These are phyloP conservation scores for Holacanthella duospinosa DNA, from an alignment of 2,888 invertebrate genomes.

Conservation along the genomic window DNA sequence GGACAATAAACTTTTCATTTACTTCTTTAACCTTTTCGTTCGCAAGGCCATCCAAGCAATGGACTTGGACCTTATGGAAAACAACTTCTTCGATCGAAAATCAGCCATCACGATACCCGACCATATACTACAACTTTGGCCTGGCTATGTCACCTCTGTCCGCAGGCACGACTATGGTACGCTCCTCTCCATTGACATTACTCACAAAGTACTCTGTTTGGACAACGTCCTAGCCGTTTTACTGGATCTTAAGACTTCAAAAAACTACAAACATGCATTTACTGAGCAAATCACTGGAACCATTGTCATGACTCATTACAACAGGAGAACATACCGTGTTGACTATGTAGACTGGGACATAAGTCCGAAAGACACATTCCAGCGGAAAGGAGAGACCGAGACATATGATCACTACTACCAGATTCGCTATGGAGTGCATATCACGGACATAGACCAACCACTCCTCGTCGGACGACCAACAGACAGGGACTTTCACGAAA, in stretches of 20 bases:
- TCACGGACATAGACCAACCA: conserved; percentile 41
- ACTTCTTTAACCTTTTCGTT: conserved; percentile 28
- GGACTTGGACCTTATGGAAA: conserved; percentile 25
- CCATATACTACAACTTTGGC: conserved; percentile 62
- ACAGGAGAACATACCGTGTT: conserved; percentile 75
- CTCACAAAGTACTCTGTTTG: conserved; percentile 70
- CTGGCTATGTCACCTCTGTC: conserved; percentile 56
- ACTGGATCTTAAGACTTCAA: not conserved
- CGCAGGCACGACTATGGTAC: conserved; percentile 64
- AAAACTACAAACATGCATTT: conserved; percentile 36
- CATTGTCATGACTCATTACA: conserved; percentile 73
- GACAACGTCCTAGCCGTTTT: conserved; percentile 61
- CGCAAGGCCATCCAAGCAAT: conserved; percentile 22
- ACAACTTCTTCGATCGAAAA: conserved; percentile 20
- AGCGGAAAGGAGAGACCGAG: conserved; percentile 12
- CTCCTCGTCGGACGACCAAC: conserved; percentile 47
- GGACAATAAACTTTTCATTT: conserved; percentile 15
- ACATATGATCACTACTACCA: conserved; percentile 26
- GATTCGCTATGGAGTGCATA: conserved; percentile 38
- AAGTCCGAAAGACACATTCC: conserved; percentile 60
- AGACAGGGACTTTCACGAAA: conserved; percentile 52
- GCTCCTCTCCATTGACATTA: conserved; percentile 65
- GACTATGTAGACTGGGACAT: conserved; percentile 71
- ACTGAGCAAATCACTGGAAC: conserved; percentile 45
- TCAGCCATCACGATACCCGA: conserved; percentile 48